Percentiles rank a stretch among this genome's conserved stretches.
Conservation (phyloP, 2,888 invertebrate genomes). For the Philonicus albiceps region DNA sequence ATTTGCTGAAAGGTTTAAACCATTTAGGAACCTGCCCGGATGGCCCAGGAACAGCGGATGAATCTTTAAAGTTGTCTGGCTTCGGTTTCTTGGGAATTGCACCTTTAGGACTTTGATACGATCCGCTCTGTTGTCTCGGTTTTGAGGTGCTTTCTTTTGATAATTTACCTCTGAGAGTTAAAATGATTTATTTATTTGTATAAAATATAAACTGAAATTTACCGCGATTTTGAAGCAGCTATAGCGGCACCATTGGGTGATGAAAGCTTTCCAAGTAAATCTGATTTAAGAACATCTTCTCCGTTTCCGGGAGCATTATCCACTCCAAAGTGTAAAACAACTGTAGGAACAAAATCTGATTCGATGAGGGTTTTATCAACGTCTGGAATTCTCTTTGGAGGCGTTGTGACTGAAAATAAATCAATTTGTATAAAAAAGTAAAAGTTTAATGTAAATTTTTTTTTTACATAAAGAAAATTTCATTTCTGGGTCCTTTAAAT, state of each 20-base stretch:
- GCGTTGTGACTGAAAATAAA: slow-evolving; percentile 74
- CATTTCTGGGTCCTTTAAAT: slow-evolving; percentile 71
- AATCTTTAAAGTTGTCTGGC: slow-evolving; percentile 43
- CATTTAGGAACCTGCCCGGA: slow-evolving; percentile 65
- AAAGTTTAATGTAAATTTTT: slow-evolving; percentile 17
- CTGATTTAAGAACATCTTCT: slow-evolving; percentile 67
- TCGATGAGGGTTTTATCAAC: slow-evolving; percentile 72
- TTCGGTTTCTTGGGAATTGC: slow-evolving; percentile 47
- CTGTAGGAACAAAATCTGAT: slow-evolving; percentile 79
- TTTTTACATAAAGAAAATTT: slow-evolving; percentile 85
- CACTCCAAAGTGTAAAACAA: slow-evolving; percentile 76
- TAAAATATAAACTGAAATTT: slow-evolving; percentile 39
- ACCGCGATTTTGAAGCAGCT: slow-evolving; percentile 75
- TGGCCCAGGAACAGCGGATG: slow-evolving; percentile 54
- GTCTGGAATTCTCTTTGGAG: slow-evolving; percentile 77
- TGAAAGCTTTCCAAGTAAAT: slow-evolving; percentile 70
- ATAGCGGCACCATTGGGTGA: slow-evolving; percentile 73
- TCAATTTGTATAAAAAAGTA: background rate
- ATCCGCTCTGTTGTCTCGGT: background rate
- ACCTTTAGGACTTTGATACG: slow-evolving; percentile 18
- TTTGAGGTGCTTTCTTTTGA: background rate
- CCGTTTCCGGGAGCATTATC: slow-evolving; percentile 57
- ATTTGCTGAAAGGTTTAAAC: slow-evolving; percentile 59
- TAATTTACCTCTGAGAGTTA: background rate
- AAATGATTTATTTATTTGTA: background rate